Percentiles rank a stretch among this genome's conserved stretches.
Evolutionary conservation across 2,113 vertebrate species (phyloP).

Genomic region (Burhinus bistriatus): DNA sequence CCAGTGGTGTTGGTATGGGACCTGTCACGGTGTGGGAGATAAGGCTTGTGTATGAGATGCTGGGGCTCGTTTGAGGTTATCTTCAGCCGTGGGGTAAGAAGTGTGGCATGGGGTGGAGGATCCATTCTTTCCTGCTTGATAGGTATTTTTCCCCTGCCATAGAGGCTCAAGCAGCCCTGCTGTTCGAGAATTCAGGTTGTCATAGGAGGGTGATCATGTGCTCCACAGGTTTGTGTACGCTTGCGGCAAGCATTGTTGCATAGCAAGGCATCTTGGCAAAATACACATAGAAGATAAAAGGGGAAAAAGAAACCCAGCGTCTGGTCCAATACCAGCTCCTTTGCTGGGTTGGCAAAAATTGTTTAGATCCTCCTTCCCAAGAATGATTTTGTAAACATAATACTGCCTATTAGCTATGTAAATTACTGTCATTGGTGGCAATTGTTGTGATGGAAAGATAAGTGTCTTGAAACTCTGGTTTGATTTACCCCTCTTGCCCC

Average conservation of each 20-base stretch:
- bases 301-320: not conserved
- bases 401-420: conserved; percentile 35
- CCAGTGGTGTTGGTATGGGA: not conserved
- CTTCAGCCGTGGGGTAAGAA: not conserved
- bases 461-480: conserved; percentile 3
- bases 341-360: conserved; percentile 4
- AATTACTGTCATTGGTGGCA: conserved; percentile 51
- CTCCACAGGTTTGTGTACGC: not conserved
- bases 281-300: not conserved
- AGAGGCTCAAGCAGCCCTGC: not conserved
- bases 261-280: not conserved
- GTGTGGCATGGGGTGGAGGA: not conserved
- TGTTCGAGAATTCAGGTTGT: not conserved
- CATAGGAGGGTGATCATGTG: fast-evolving
- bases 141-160: fast-evolving
- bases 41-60: not conserved
- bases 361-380: not conserved
- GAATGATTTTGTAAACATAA: conserved; percentile 47
- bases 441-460: conserved; percentile 34
- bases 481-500: not conserved
- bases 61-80: not conserved
- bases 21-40: not conserved
- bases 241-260: not conserved
- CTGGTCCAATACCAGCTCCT: not conserved
- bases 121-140: not conserved